Evolutionary conservation across 2,888 invertebrate genomes (phyloP).

Genomic region (Galeruca laticollis): DNA sequence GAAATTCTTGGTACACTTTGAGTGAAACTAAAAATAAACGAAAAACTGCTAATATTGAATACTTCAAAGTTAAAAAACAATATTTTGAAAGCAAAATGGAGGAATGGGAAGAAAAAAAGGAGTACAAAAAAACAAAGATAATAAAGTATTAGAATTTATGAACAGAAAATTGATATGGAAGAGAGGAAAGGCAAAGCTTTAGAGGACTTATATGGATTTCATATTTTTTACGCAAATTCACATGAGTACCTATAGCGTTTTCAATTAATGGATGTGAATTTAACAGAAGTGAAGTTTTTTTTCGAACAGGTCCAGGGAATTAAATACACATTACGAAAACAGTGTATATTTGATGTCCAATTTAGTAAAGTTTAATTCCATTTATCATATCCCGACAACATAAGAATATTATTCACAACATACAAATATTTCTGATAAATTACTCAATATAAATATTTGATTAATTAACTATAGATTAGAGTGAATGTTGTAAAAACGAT

Average conservation of each 20-base stretch:
- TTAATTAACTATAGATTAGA: constrained; percentile 8
- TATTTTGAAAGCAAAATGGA: not conserved
- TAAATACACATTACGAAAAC: too few relatives aligned
- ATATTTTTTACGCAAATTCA: too few relatives aligned
- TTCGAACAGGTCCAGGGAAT: too few relatives aligned
- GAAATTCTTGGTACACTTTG: not conserved
- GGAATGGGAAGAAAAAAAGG: not conserved
- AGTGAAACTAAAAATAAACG: not conserved
- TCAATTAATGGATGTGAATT: too few relatives aligned
- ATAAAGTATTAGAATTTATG: not conserved
- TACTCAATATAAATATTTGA: not conserved
- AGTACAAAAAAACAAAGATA: not conserved
- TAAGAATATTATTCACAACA: not conserved
- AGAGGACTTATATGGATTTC: too few relatives aligned
- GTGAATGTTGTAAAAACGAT: constrained; percentile 18
- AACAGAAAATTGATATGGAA: not conserved
- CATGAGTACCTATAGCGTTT: too few relatives aligned
- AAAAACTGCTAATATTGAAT: not conserved
- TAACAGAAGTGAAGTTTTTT: too few relatives aligned
- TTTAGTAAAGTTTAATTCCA: too few relatives aligned
- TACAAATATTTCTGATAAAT: not conserved
- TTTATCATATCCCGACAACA: not conserved
- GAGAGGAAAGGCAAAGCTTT: not conserved
- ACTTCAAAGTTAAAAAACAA: too few relatives aligned
- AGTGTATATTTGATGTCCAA: too few relatives aligned